A percentile compares a stretch with the other conserved stretches of the same genome.
phyloP scores from a whole-genome alignment of 1,140 invertebrate species.

The Ladona fulva region DNA sequence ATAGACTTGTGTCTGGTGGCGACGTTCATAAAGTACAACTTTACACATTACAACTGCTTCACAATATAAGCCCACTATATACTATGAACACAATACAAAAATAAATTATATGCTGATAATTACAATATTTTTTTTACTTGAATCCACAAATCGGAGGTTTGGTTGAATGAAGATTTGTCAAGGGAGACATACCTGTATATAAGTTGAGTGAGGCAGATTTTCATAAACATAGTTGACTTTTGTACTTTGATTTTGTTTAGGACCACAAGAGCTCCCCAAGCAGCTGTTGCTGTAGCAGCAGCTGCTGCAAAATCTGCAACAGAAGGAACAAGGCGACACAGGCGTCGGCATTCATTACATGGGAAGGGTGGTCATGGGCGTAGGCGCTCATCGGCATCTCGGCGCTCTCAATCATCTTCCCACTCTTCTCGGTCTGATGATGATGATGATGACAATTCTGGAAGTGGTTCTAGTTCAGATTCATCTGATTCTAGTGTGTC shows the following conservation, averaged over 20 bases:
- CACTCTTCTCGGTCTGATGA: neutral
- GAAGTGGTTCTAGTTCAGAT: constrained; percentile 33
- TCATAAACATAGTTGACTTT: no score
- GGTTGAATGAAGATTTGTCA: no score
- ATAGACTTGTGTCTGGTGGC: no score
- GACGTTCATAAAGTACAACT: no score
- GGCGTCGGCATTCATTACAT: neutral
- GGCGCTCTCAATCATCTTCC: neutral
- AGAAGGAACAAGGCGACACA: neutral
- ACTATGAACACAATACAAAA: no score
- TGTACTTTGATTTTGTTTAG: neutral
- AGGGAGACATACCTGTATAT: no score
- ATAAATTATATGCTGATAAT: no score
- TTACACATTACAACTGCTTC: no score
- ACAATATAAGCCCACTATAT: no score
- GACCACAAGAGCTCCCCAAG: constrained; percentile 34
- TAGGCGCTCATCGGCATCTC: neutral
- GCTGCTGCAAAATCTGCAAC: constrained; percentile 34
- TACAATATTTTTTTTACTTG: no score
- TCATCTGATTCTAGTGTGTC: constrained; percentile 43
- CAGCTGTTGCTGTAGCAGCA: constrained; percentile 31
- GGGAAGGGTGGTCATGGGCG: neutral
- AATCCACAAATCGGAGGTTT: no score
- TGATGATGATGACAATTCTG: constrained; percentile 12
- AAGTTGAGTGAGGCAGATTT: no score